A percentile compares a stretch with the other conserved stretches of the same genome.
phyloP scores from a whole-genome alignment of 2,113 vertebrate genomes.

The Propithecus coquereli region DNA sequence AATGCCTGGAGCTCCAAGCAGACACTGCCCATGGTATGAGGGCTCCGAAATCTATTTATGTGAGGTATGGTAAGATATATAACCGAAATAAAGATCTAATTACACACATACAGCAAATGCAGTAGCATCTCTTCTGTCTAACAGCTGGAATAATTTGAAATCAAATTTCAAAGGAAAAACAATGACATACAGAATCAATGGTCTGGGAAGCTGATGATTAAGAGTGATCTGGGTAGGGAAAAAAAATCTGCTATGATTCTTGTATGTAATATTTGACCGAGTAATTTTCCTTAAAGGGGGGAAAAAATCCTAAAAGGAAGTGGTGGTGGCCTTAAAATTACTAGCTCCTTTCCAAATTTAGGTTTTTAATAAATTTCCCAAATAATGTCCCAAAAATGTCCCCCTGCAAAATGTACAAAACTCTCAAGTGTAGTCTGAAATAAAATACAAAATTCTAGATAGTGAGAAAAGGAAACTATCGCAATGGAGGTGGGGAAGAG shows the following conservation, averaged over 20 bases:
- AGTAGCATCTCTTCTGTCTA: not conserved
- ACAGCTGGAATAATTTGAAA: slow-evolving; percentile 35
- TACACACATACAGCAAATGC: not conserved
- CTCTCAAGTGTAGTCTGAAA: not conserved
- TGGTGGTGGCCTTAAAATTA: not conserved
- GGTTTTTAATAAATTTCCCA: not conserved
- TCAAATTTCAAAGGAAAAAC: slow-evolving; percentile 17
- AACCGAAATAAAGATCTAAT: not conserved
- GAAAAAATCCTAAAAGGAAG: not conserved
- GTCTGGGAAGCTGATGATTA: not conserved
- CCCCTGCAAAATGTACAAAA: not conserved
- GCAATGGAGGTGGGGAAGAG: not conserved
- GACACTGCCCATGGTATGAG: not conserved
- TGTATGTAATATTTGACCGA: not conserved
- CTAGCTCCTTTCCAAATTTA: not conserved
- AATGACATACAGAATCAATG: not conserved
- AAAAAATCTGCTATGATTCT: not conserved
- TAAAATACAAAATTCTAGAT: not conserved
- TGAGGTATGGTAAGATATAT: not conserved
- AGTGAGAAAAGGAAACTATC: not conserved
- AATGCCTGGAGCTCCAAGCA: not conserved
- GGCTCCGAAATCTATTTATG: not conserved
- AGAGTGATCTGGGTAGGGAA: not conserved
- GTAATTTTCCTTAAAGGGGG: not conserved
- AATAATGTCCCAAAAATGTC: not conserved